Evolutionary conservation across 1,140 invertebrate species (phyloP).

Genomic region (Sycophila sp.): DNA sequence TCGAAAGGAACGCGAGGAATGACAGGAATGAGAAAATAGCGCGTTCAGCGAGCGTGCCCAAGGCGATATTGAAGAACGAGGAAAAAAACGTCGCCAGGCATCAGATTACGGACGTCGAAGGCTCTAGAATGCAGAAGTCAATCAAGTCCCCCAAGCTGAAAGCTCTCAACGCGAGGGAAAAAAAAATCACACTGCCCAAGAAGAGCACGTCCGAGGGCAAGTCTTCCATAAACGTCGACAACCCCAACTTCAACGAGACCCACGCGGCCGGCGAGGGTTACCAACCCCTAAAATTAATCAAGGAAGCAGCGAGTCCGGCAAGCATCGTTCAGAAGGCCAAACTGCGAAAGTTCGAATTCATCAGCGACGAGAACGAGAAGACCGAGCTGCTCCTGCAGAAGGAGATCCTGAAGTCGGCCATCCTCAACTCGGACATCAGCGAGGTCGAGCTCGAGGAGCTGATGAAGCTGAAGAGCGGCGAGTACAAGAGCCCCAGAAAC

Average conservation of each 20-base stretch:
- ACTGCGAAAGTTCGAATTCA: not conserved
- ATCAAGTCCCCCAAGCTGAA: not conserved
- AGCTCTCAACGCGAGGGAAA: not conserved
- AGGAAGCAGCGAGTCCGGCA: not conserved
- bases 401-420: slow-evolving; percentile 3
- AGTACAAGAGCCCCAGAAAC: not conserved
- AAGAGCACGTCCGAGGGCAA: not conserved
- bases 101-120: not conserved
- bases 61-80: not conserved
- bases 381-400: slow-evolving; percentile 3
- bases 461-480: not conserved
- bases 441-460: not conserved
- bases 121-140: not conserved
- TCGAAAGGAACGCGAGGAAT: not conserved
- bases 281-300: not conserved
- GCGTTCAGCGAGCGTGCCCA: not conserved
- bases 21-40: not conserved
- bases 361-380: not conserved
- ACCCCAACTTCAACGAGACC: not conserved
- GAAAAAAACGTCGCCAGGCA: not conserved
- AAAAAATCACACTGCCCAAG: not conserved
- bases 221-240: not conserved
- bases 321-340: not conserved
- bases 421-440: not conserved
- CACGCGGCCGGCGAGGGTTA: not conserved